Evolutionary conservation across 1,140 invertebrate genomes (phyloP).

Genomic region (Scaptodrosophila lebanonensis): DNA sequence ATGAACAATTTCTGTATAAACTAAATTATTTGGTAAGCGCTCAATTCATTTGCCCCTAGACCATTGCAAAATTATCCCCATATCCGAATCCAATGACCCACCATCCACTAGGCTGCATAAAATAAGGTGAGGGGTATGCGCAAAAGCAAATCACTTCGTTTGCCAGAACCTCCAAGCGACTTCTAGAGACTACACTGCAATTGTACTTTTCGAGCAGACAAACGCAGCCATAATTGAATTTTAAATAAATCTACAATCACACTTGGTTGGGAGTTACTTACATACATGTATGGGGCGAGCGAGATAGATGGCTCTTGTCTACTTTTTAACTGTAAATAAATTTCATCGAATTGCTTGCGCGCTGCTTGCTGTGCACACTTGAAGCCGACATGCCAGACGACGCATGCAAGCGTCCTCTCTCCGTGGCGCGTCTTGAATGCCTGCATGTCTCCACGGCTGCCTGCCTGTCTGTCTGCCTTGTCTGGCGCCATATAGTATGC

Average conservation of each 20-base stretch:
- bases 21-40: constrained; percentile 75
- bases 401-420: constrained; percentile 4
- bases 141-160: constrained; percentile 27
- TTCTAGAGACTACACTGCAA: constrained; percentile 9
- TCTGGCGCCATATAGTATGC: constrained; percentile 62
- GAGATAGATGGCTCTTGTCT: constrained; percentile 45
- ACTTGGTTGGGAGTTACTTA: constrained; percentile 6
- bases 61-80: too few relatives aligned
- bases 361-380: constrained; percentile 16
- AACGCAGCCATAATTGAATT: constrained; percentile 70
- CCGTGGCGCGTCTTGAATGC: neutral
- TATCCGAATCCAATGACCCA: too few relatives aligned
- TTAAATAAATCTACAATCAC: constrained; percentile 64
- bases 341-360: constrained; percentile 64
- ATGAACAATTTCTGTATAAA: constrained; percentile 75
- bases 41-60: neutral
- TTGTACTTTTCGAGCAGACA: neutral
- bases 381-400: constrained; percentile 25
- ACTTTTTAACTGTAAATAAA: constrained; percentile 73
- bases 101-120: too few relatives aligned
- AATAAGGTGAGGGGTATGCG: too few relatives aligned
- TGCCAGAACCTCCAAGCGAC: constrained; percentile 20
- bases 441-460: constrained; percentile 1
- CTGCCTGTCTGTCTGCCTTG: neutral
- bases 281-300: neutral